Conservation (phyloP, 2,888 invertebrate species). For the Agonopterix subpropinquella region DNA sequence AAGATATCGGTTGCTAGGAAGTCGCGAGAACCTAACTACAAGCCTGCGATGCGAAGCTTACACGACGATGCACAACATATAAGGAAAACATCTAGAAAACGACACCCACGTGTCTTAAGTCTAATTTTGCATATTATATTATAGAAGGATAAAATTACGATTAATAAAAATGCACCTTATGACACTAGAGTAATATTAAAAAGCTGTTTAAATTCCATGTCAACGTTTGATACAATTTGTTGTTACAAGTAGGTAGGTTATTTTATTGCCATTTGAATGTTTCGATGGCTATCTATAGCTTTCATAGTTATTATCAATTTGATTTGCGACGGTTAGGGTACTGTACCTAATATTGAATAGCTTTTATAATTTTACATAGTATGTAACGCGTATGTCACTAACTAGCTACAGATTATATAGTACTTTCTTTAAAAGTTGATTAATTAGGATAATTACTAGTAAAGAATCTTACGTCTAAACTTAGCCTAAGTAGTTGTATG, state of each 20-base stretch:
- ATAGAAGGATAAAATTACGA: conserved; percentile 68
- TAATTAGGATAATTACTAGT: conserved; percentile 41
- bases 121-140: conserved; percentile 52
- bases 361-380: conserved; percentile 38
- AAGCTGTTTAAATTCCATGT: conserved; percentile 45
- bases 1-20: conserved; percentile 69
- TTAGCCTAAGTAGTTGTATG: conserved; percentile 53
- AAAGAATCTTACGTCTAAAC: conserved; percentile 52
- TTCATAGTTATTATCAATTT: conserved; percentile 18
- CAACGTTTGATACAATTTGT: conserved; percentile 19
- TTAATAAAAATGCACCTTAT: conserved; percentile 69
- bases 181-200: conserved; percentile 52
- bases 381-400: conserved; percentile 18
- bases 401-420: conserved; percentile 66
- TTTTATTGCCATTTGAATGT: no score
- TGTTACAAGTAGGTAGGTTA: conserved; percentile 5
- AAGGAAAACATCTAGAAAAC: conserved; percentile 63
- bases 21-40: conserved; percentile 70
- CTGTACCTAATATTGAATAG: conserved; percentile 33
- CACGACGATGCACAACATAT: conserved; percentile 66
- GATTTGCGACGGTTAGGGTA: conserved; percentile 19
- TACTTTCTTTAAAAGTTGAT: conserved; percentile 58
- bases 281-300: conserved; percentile 20
- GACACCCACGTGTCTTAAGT: conserved; percentile 58
- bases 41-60: conserved; percentile 65